Conservation (phyloP, 2,113 vertebrate species). For the Barnardius zonarius region DNA sequence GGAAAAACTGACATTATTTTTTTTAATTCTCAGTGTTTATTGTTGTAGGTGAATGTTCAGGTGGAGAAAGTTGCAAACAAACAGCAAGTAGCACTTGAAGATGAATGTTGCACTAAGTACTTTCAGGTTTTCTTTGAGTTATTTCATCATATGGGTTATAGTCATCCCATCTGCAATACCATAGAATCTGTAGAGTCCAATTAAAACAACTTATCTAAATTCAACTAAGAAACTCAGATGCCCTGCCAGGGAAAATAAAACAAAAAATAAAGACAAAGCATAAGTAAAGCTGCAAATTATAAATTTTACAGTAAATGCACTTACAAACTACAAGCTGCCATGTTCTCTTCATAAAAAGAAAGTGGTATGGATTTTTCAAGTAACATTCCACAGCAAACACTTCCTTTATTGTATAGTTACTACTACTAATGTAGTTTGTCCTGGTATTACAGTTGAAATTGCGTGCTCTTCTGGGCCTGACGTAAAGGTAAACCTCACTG, state of each 20-base stretch:
- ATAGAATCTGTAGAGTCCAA: neutral
- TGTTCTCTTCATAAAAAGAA: neutral
- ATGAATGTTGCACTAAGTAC: neutral
- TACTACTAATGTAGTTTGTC: neutral
- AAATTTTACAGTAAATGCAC: neutral
- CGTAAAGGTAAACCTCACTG: neutral
- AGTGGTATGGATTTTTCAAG: neutral
- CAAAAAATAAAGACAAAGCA: neutral
- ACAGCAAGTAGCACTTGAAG: neutral
- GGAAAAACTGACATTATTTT: neutral
- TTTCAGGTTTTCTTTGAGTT: neutral
- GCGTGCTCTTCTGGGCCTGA: neutral
- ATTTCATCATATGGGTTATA: neutral
- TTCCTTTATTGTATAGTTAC: neutral
- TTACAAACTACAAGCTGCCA: neutral
- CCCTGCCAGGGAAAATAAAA: neutral
- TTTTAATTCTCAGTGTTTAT: neutral
- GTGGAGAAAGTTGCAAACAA: neutral
- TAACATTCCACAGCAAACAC: neutral
- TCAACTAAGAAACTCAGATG: neutral
- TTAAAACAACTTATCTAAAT: neutral
- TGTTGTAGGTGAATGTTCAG: neutral
- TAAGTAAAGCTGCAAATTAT: neutral
- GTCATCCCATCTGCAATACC: neutral
- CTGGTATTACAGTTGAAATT: neutral